Evolutionary conservation across 2,113 vertebrate genomes (phyloP).

Genomic region (Anarhynchus alexandrinus): DNA sequence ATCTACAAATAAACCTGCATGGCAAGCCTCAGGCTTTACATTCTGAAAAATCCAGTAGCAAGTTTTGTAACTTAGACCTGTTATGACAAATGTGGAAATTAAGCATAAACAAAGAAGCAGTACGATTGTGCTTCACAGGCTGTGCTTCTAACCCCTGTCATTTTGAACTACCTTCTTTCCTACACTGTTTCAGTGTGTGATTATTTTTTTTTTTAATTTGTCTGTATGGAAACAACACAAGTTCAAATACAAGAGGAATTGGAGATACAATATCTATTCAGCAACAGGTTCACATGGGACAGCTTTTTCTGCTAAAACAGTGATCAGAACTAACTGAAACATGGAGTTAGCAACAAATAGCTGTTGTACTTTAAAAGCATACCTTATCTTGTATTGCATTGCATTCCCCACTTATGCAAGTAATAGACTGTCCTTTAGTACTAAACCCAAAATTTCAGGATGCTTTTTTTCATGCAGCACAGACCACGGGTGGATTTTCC

Average conservation of each 20-base stretch:
- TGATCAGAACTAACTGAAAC: neutral
- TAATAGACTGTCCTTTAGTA: neutral
- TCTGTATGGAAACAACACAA: neutral
- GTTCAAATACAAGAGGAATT: neutral
- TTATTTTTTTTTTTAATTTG: neutral
- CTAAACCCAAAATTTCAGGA: neutral
- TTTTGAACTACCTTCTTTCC: neutral
- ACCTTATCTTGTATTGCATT: neutral
- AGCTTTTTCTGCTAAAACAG: neutral
- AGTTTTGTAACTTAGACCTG: neutral
- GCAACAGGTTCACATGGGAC: neutral
- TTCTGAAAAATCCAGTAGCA: neutral
- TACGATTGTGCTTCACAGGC: neutral
- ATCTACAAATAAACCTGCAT: neutral
- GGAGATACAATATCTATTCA: neutral
- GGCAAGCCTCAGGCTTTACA: neutral
- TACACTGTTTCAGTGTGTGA: neutral
- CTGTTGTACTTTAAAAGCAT: neutral
- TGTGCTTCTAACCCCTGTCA: neutral
- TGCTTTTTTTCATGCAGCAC: neutral
- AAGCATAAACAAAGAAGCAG: neutral
- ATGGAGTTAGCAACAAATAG: neutral
- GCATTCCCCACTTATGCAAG: neutral
- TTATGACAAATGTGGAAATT: neutral
- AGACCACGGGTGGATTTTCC: neutral